Evolutionary conservation across 2,113 vertebrate species (phyloP), one percentile per base, ranked within the genome.

Genomic region (Trochalopteron elliotii): DNA sequence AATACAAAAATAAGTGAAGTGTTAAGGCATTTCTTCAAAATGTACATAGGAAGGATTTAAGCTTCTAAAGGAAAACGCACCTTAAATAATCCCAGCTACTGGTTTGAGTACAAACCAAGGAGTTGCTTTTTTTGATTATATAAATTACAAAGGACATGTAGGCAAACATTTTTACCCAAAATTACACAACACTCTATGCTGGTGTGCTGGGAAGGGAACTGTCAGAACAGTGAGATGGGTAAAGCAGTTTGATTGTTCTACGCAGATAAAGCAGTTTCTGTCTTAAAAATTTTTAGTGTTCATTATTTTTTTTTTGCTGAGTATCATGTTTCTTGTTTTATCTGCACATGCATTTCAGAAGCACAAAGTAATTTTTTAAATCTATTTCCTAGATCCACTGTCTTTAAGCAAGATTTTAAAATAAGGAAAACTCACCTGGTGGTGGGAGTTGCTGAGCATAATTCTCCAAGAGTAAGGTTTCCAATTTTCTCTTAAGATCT

Each of bases 401-500:
- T 7, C n/a, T 92, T 35, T 55, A 39, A 82, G 11, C 75, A 89
- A 74, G 45, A 61, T 63, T 89, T 78, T 81, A 78, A 83, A 87
- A 45, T 19, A 79, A 49, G 27, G 49, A 16, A 83, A 49, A 79
- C 94, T 96, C 67, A 98, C 97, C 92, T 49, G 52, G n/a, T 33
- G 11, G 55, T 33, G 11, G 55, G n/a, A 93, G 77, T 33, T 92
- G 76, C 59, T 4, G 23, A 57, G 77, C 3, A 10, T 70, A 52
- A 33, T 89, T 95, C 67, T 93, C 85, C 74, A 88, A 42, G 8
- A 75, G 39, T 65, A 96, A 39, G 22, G 59, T 49, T 88, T 93
- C 85, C 88, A 98, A 14, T 52, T 94, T 96, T 79, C 75, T 84
- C 79, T 74, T 96, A 61, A 98, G 96, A 70, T 87, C 85, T 96